Base-by-base conservation (phyloP, 2,888 invertebrate species). In the Dolichomitus sp. region DNA sequence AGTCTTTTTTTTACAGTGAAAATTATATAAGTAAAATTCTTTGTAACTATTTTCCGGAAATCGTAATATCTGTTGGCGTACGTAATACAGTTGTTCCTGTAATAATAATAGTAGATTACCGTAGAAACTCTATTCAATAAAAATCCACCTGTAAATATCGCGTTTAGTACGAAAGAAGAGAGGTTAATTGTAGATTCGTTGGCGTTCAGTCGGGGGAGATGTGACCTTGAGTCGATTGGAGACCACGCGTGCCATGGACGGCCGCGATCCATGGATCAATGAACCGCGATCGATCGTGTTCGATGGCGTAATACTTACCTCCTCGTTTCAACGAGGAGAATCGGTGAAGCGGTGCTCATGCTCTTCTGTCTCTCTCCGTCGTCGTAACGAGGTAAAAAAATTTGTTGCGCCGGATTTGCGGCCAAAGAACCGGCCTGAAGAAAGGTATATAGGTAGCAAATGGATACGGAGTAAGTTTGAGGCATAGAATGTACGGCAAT, bases 231-330 rank as follows among this genome's bases (percentile, higher is more conserved):
- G 61, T 45, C 45, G 72, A 76, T 83, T 69, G 72, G 23, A 54
- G 80, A 74, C 61, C 42, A 78, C 81, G 69, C 81, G 78, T 74
- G 78, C 45, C 17, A 19, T 14, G 42, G 30, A 68, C 50, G 70
- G 69, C 57, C 75, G 45, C 57, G 52, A 65, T 66, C 45, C 83
- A 72, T 40, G 76, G 83, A 83, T 83, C 83, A 76, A 76, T 83
- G 83, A 83, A 83, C 83, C 52, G 61, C 50, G 17, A 68, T 81
- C 66, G 59, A 77, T 74, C 77, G 80, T n/a, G 37, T 59, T 57
- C 48, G 45, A 68, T 83, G 80, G 75, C 68, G 81, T 80, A 65
- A 73, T 80, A 72, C 59, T 69, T 48, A 23, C 19, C n/a, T n/a
- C n/a, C n/a, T 61, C n/a, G 40, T 7, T 27, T 30, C 27, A 59